These are phyloP conservation scores for Perizoma affinitatum DNA, from an alignment of 2,888 invertebrate genomes.

Conservation along the genomic window DNA sequence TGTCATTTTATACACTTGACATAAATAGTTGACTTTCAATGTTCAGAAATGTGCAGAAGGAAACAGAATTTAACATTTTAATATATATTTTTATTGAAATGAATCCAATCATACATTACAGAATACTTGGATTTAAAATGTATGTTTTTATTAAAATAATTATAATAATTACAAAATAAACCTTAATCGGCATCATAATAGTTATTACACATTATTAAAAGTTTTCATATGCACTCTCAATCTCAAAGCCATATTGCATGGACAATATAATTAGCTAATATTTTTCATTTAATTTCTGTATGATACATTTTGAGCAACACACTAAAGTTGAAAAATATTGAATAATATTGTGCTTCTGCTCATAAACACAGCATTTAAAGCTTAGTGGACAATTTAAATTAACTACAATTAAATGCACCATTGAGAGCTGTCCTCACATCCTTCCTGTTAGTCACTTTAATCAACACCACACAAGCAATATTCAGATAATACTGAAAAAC, in stretches of 20 bases:
- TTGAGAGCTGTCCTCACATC: conserved; percentile 59
- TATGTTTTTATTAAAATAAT: conserved; percentile 80
- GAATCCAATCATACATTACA: conserved; percentile 82
- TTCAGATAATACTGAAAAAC: conserved; percentile 67
- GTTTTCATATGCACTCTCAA: conserved; percentile 65
- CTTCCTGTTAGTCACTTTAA: conserved; percentile 52
- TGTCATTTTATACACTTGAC: neutral
- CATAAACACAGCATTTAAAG: conserved; percentile 71
- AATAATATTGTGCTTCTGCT: conserved; percentile 73
- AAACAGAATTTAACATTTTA: conserved; percentile 82
- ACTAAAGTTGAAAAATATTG: conserved; percentile 66
- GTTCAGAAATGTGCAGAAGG: conserved; percentile 22
- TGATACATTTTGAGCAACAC: conserved; percentile 69
- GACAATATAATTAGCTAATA: conserved; percentile 64
- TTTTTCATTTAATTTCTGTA: conserved; percentile 49
- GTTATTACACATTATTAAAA: conserved; percentile 71
- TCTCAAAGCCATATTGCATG: conserved; percentile 68
- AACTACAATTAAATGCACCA: conserved; percentile 83
- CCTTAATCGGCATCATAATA: conserved; percentile 72
- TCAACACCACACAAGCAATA: conserved; percentile 72
- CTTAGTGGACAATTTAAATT: conserved; percentile 79
- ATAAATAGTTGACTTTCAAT: no score
- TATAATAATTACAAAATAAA: conserved; percentile 82
- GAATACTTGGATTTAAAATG: conserved; percentile 79
- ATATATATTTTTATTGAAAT: conserved; percentile 85